These are phyloP conservation scores for Microvelia longipes DNA, from an alignment of 1,140 invertebrate genomes.

Conservation along the genomic window DNA sequence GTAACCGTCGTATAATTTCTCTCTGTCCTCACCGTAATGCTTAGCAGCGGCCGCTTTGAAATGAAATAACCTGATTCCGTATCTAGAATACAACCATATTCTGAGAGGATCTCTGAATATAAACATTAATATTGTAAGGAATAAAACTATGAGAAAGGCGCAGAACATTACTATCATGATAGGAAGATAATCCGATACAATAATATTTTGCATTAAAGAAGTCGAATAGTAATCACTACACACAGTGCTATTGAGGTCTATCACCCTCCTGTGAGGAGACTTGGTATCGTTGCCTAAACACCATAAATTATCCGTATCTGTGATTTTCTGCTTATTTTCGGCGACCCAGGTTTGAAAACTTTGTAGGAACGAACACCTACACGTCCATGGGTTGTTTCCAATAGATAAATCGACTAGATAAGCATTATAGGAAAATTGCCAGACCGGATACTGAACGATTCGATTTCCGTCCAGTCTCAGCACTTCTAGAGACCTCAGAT, in stretches of 20 bases:
- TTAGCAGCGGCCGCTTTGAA: conserved; percentile 33
- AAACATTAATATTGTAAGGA: conserved; percentile 57
- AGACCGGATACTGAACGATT: conserved; percentile 62
- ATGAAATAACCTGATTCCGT: conserved; percentile 60
- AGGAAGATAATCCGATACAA: conserved; percentile 70
- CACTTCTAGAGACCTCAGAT: conserved; percentile 59
- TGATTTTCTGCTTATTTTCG: conserved; percentile 61
- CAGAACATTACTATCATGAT: conserved; percentile 58
- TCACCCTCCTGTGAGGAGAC: conserved; percentile 48
- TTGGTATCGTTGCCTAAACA: conserved; percentile 62
- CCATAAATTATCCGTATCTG: conserved; percentile 58
- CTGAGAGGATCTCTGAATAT: conserved; percentile 68
- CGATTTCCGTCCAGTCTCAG: conserved; percentile 71
- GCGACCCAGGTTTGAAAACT: conserved; percentile 67
- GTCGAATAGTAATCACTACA: conserved; percentile 69
- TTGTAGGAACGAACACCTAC: conserved; percentile 76
- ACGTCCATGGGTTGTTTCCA: conserved; percentile 72
- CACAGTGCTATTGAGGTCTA: conserved; percentile 64
- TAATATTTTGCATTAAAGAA: conserved; percentile 64
- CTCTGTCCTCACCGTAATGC: conserved; percentile 49
- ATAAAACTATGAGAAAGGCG: conserved; percentile 50
- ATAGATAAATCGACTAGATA: conserved; percentile 54
- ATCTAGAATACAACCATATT: conserved; percentile 74
- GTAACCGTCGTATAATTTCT: conserved; percentile 83
- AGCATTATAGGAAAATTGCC: conserved; percentile 59